Base-by-base conservation (phyloP, 2,113 vertebrate species). In the Murina feae region DNA sequence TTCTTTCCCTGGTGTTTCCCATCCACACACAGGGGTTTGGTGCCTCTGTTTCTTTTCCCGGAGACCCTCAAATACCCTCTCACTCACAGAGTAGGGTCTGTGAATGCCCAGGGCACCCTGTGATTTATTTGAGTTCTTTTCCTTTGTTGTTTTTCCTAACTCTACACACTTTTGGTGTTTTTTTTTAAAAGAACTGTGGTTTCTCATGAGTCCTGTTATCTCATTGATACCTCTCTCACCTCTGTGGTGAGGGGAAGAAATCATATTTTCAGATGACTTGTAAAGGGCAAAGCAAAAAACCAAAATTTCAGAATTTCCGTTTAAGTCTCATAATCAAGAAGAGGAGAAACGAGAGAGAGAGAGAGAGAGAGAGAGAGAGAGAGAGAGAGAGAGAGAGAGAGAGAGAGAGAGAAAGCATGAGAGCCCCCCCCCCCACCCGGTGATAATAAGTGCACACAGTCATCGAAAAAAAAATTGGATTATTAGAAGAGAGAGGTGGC, bases 271-370 rank as follows among this genome's bases (percentile, higher is more conserved):
- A 97, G 93, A 96, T 97, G 96, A 97, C 95, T 97, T 79, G 94
- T 97, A 97, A 97, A 97, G 97, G 96, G 97, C 96, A 97, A 97
- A 97, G 96, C 97, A 96, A 97, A 97, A 97, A 97, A 96, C 96
- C 97, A 97, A 97, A 97, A 97, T 97, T 97, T 97, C 95, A 97
- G 96, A 97, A 97, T 97, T 97, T 97, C 97, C 97, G 93, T 97
- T 97, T 96, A 97, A 97, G 96, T 97, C 96, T 97, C 97, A 96
- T 96, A 97, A 96, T 96, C 91, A 96, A 97, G 96, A 97, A 96
- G 83, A 91, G 71, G 84, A 97, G 95, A 97, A 96, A 93, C 72
- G 44, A 44, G 44, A 44, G 44, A 44, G 44, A 96, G 68, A 92
- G 91, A 8, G 3, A 94, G 89, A 63, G 44, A 86, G 39, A 37